Percentiles rank a stretch among this genome's conserved stretches.
These are phyloP conservation scores for Ascidia mentula DNA, from an alignment of 23 tunicate species.

Conservation along the genomic window DNA sequence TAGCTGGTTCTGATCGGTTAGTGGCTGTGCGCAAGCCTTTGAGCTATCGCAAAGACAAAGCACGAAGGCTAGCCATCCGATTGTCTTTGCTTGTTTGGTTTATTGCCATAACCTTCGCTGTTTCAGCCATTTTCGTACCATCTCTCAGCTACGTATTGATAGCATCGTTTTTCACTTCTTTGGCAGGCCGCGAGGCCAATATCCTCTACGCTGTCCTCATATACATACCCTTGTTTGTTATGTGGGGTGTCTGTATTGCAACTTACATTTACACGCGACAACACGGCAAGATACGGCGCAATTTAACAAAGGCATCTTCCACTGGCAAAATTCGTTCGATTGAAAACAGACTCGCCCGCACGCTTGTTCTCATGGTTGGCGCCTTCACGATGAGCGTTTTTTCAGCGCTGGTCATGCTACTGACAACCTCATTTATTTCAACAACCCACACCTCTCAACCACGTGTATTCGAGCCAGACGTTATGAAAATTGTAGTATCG, in stretches of 20 bases:
- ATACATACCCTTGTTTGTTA: background rate
- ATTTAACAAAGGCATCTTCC: background rate
- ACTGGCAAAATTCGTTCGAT: background rate
- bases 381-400: background rate
- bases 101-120: background rate
- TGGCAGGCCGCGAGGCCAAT: background rate
- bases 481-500: background rate
- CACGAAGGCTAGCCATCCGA: background rate
- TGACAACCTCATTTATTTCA: background rate
- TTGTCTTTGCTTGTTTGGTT: background rate
- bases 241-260: background rate
- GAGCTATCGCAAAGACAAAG: slow-evolving; percentile 8
- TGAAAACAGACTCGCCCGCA: slow-evolving; percentile 14
- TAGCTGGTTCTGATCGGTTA: slow-evolving; percentile 6
- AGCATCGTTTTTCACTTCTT: background rate
- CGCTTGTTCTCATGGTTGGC: slow-evolving; percentile 5
- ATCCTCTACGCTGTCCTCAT: background rate
- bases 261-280: background rate
- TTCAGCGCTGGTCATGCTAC: background rate
- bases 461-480: background rate
- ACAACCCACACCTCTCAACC: background rate
- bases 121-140: background rate
- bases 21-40: background rate
- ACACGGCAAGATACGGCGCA: slow-evolving; percentile 12
- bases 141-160: background rate